Evolutionary conservation across 2,113 vertebrate genomes (phyloP).

Genomic region (Lanius ludovicianus): DNA sequence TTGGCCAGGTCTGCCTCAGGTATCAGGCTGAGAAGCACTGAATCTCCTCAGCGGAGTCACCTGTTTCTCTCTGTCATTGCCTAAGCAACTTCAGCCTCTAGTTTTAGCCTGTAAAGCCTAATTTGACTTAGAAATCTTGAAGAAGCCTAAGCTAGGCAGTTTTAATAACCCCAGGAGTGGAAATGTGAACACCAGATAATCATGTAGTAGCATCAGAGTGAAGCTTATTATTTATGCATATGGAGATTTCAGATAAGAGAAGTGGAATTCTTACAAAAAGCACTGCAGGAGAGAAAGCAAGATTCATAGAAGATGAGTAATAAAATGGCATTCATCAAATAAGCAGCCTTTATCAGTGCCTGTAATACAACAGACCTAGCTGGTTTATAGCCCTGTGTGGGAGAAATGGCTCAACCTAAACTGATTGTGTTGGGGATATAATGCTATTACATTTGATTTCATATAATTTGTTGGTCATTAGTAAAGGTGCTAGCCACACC

Average conservation of each 20-base stretch:
- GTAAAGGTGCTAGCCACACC: not conserved
- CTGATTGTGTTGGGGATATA: not conserved
- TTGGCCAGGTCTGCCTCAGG: not conserved
- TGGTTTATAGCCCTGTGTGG: conserved; percentile 1
- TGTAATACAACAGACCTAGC: not conserved
- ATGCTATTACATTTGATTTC: not conserved
- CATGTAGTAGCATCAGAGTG: not conserved
- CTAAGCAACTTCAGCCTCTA: not conserved
- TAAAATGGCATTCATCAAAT: conserved; percentile 5
- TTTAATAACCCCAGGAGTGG: not conserved
- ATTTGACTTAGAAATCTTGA: not conserved
- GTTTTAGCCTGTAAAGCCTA: not conserved
- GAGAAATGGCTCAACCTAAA: conserved; percentile 7
- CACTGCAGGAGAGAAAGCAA: not conserved
- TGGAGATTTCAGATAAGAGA: not conserved
- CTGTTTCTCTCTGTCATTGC: not conserved
- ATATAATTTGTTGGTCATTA: not conserved
- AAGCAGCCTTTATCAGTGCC: not conserved
- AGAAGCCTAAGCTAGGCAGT: not conserved
- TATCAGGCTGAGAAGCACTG: not conserved
- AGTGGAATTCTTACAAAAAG: not conserved
- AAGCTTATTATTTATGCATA: not conserved
- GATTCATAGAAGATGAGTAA: conserved; percentile 3
- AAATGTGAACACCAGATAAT: not conserved
- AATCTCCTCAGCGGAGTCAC: not conserved